A percentile compares a stretch with the other conserved stretches of the same genome.
Conservation (phyloP, 2,113 vertebrate species). For the Elgaria multicarinata region DNA sequence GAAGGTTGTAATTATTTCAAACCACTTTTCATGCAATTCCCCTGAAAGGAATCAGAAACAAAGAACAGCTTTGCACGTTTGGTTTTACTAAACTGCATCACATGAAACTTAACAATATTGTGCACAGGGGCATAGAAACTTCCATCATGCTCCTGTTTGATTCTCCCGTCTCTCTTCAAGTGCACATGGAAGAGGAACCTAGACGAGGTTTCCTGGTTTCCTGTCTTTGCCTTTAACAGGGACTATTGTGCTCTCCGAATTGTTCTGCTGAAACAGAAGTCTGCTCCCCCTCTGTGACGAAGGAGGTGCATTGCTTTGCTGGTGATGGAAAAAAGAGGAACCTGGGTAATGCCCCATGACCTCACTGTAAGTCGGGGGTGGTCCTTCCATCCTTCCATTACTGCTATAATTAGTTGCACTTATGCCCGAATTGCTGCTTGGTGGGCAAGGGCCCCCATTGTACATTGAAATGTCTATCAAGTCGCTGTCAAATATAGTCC, state of each 20-base stretch:
- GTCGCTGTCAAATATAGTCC: conserved; percentile 98
- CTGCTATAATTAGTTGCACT: conserved; percentile 91
- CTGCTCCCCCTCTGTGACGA: conserved; percentile 80
- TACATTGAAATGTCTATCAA: conserved; percentile 89
- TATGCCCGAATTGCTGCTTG: conserved; percentile 96
- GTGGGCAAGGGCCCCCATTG: conserved; percentile 89
- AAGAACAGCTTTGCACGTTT: conserved; percentile 76
- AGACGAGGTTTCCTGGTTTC: conserved; percentile 88
- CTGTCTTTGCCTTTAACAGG: conserved; percentile 87
- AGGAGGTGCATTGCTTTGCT: conserved; percentile 88
- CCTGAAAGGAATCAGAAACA: conserved; percentile 81
- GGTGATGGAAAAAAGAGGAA: conserved; percentile 92
- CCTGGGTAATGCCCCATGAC: conserved; percentile 93
- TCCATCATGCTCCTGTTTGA: conserved; percentile 52
- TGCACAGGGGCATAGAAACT: conserved; percentile 77
- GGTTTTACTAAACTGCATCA: conserved; percentile 80
- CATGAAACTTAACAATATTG: conserved; percentile 72
- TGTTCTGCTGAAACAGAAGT: conserved; percentile 87
- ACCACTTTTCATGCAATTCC: conserved; percentile 77
- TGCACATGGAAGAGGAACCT: conserved; percentile 54
- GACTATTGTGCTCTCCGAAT: conserved; percentile 89
- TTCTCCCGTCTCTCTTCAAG: conserved; percentile 48
- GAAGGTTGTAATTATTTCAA: conserved; percentile 72
- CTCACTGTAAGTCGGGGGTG: conserved; percentile 96
- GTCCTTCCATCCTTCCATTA: conserved; percentile 90